Base-by-base conservation (phyloP, 2,113 vertebrate genomes). In the Pheucticus melanocephalus region DNA sequence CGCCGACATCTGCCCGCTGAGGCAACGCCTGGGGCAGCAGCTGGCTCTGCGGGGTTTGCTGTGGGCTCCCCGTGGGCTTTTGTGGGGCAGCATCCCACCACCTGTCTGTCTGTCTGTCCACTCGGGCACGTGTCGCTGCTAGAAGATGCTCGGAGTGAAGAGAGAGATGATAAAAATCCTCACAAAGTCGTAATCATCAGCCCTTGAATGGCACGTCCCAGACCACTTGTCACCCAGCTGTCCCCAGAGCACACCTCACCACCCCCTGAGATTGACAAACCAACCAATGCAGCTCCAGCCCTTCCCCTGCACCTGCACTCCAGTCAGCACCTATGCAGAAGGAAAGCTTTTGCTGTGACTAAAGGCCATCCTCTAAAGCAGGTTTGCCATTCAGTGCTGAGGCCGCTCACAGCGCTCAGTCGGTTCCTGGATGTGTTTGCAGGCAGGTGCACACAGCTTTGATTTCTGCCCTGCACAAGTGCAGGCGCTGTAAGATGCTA, bases 71-170 rank as follows among this genome's bases (percentile, higher is more conserved):
- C 2, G 0, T 1, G 12, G 79, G 35, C 71, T 88, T 71, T 45
- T 5, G 10, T 20, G 24, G 54, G 48, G 54, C 45, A 48, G 72
- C 56, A 60, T n/a, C 56, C 73, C 35, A 50, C 86, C 8, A 64
- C 65, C 80, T 42, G 68, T 21, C 80, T 42, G 64, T 22, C 88
- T 8, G 37, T 28, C 57, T 72, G 80, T 21, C 92, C 19, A 12
- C 45, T 33, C 0, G 0, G 53, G 53, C 57, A 61, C 1, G 0
- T 8, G 2, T 28, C 73, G 14, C 44, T 53, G 51, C 45, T 35
- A 31, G 40, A 51, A 71, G 69, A 33, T 2, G 6, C 66, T 57
- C 3, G 1, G n/a, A 80, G 81, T 44, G 13, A 60, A 82, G 48
- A 71, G 2, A 45, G 70, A 30, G 12, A 27, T 0, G 4, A 9